phyloP scores from a whole-genome alignment of 1,140 invertebrate species.

The Leptinotarsa defecta region DNA sequence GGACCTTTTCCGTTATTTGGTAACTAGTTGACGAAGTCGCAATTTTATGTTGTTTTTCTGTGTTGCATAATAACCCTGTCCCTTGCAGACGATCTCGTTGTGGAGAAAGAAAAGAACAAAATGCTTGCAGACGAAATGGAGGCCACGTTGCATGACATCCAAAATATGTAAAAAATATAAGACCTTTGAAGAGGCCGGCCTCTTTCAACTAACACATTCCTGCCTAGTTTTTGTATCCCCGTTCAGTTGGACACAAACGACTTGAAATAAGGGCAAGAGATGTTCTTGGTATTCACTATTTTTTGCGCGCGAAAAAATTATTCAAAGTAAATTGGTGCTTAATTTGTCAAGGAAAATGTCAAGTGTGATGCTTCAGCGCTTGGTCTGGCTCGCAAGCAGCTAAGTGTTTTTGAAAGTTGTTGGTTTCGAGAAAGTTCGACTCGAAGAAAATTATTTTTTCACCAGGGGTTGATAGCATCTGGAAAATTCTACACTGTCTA shows the following conservation, averaged over 20 bases:
- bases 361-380: constrained; percentile 12
- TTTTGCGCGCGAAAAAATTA: constrained; percentile 5
- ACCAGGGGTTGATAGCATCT: no score
- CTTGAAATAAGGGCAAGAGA: constrained; percentile 11
- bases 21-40: background rate
- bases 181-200: constrained; percentile 20
- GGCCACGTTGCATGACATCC: constrained; percentile 97
- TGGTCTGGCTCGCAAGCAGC: background rate
- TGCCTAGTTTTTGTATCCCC: constrained; percentile 26
- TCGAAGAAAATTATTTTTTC: no score
- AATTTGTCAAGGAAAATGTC: constrained; percentile 5
- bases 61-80: constrained; percentile 50
- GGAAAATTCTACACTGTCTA: no score
- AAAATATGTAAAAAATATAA: constrained; percentile 88
- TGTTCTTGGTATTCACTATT: background rate
- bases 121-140: constrained; percentile 98
- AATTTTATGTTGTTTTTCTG: constrained; percentile 27
- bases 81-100: constrained; percentile 91
- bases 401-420: constrained; percentile 4
- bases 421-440: no score
- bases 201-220: constrained; percentile 27
- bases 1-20: background rate
- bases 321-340: constrained; percentile 27
- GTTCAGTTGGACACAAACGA: constrained; percentile 12
- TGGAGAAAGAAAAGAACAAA: constrained; percentile 96